Base-by-base conservation (phyloP, 35 echinoderm and acorn worm species). In the Amphiura filiformis region DNA sequence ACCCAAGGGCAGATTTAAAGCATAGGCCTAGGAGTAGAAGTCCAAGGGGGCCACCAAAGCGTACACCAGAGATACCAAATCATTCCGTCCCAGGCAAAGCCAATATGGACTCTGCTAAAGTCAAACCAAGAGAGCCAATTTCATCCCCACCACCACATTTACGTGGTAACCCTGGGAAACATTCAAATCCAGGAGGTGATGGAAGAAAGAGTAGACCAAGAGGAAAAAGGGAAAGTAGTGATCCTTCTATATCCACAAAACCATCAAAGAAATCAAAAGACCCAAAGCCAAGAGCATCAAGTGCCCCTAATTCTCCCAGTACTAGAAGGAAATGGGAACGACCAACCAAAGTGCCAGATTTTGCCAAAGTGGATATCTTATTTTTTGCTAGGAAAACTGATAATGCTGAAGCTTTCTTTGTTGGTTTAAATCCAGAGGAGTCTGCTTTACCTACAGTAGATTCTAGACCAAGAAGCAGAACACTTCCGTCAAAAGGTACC, bases 11-110 rank as follows among this genome's bases (percentile, higher is more conserved):
- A n/a, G 35, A 65, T 15, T 85, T 61, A 36, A 39, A 85, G 35
- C 83, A 65, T n/a, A 85, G 83, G 35, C 56, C 83, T 65, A 85
- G 64, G 44, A 85, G 83, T 85, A 34, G 34, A 13, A 85, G 83
- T 70, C 83, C 83, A 12, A 64, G 83, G 65, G 47, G 32, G 56
- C 31, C 23, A 4, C 44, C 31, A 64, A 61, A 85, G 31, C 35
- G 37, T n/a, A 34, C 0, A 34, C 83, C 56, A 38, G 20, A 81
- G 20, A 85, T 15, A 64, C 56, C 49, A 37, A 85, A 5, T 33
- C 56, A 85, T 85, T 85, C 56, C 26, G 64, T 33, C 31, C 36
- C 56, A 22, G 35, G 32, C 1, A 36, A 56, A 36, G 49, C n/a
- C 31, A 64, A 38, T 18, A 33, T 20, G 15, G 64, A 85, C 35